phyloP scores from a whole-genome alignment of 92 coral and sea anemone species.

The Porites cylindrica region DNA sequence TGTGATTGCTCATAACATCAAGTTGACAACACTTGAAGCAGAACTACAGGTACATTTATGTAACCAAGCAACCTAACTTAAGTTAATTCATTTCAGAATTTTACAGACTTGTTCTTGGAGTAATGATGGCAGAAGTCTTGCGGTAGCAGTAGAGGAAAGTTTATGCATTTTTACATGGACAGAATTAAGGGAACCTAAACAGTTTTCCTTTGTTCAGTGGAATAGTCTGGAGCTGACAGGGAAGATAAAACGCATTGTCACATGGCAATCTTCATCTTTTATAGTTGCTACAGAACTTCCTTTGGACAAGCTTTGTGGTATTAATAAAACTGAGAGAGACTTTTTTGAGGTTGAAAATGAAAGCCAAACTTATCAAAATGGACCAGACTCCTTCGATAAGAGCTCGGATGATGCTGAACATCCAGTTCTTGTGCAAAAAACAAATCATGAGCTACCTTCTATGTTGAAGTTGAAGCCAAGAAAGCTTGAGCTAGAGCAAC shows the following conservation, averaged over 20 bases:
- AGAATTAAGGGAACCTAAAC: constrained; percentile 14
- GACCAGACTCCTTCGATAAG: neutral
- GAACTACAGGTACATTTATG: neutral
- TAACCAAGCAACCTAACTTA: neutral
- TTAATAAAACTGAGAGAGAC: constrained; percentile 12
- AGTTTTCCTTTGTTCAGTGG: constrained; percentile 37
- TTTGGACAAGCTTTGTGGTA: constrained; percentile 31
- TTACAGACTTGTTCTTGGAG: constrained; percentile 42
- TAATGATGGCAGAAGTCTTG: constrained; percentile 28
- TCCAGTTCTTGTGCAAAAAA: neutral
- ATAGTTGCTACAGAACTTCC: constrained; percentile 41
- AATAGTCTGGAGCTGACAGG: constrained; percentile 32
- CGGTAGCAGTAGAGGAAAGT: constrained; percentile 18
- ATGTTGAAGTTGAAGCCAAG: constrained; percentile 23
- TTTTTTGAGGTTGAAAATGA: constrained; percentile 15
- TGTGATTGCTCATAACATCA: too few relatives aligned
- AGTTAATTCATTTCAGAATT: neutral
- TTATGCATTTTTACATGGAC: constrained; percentile 29
- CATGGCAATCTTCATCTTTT: constrained; percentile 33
- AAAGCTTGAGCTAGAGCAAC: neutral
- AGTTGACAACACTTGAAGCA: too few relatives aligned
- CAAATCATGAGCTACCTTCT: neutral
- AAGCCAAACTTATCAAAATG: neutral
- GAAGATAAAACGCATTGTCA: constrained; percentile 27
- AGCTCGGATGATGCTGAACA: neutral